Base-by-base conservation (phyloP, 2,113 vertebrate genomes). In the Cacatua alba region DNA sequence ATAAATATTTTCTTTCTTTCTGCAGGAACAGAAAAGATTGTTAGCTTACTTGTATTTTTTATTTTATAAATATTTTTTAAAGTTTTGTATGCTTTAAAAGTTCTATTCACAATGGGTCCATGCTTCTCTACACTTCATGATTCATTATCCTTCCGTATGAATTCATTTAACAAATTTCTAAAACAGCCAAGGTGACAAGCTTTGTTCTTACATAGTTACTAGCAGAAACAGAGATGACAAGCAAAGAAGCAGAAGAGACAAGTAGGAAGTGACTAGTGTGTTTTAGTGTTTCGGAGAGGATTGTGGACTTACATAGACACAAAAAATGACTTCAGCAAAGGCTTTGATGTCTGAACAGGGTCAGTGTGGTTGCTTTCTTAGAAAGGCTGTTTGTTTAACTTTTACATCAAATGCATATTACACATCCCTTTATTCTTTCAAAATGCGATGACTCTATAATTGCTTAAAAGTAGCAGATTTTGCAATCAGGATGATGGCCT, bases 291-390 rank as follows among this genome's bases (percentile, higher is more conserved):
- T 86, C 37, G 23, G 33, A 79, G 60, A 64, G 17, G 29, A 48
- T 15, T 0, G 0, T 59, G 21, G 64, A 23, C 17, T 78, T 44
- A 9, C 4, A 17, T 5, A 23, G 3, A n/a, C 9, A 8, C 3
- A 65, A 7, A 33, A 71, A 59, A 64, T 24, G 7, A 53, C 70
- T 94, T 89, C 37, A 51, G 20, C 5, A 87, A 71, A 77, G 37
- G 9, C 11, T 60, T 75, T 69, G 10, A 37, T 35, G 7, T 48
- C n/a, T 72, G 21, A 79, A 17, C 6, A 26, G 48, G 20, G 14
- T 79, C 49, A 81, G 15, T 39, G 11, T 26, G 16, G 8, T 69
- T 59, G 3, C 16, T 77, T 77, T 68, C 63, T 82, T 75, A 52
- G 20, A 83, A 79, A 84, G 19, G 13, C 3, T 87, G 13, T 17